phyloP scores from a whole-genome alignment of 1,140 invertebrate species.

The Drosophila repletoides region DNA sequence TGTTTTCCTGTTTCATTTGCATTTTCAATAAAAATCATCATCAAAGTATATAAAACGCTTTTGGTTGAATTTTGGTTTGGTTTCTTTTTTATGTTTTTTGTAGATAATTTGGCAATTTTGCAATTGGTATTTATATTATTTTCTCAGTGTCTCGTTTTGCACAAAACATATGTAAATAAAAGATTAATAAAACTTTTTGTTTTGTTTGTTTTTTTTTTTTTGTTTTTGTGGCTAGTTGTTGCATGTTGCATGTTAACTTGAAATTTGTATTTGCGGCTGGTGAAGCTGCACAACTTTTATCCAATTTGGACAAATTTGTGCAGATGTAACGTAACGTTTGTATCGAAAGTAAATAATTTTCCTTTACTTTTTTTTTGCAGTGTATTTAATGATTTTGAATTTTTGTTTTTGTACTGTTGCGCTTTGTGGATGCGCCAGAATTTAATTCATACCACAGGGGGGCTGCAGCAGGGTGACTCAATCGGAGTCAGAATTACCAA shows the following conservation, averaged over 20 bases:
- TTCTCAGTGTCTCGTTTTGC: constrained; percentile 9
- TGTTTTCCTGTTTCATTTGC: constrained; percentile 40
- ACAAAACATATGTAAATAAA: constrained; percentile 44
- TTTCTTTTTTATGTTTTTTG: background rate
- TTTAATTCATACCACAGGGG: background rate
- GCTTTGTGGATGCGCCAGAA: constrained; percentile 18
- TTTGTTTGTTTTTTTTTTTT: constrained; percentile 27
- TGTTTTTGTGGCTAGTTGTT: constrained; percentile 9
- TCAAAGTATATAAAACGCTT: constrained; percentile 39
- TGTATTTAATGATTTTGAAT: background rate
- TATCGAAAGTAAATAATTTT: background rate
- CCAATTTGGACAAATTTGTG: constrained; percentile 26
- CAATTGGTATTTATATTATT: constrained; percentile 1
- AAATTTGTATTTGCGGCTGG: constrained; percentile 21
- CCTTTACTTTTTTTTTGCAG: constrained; percentile 18
- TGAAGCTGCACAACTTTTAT: constrained; percentile 25
- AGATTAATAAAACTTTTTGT: constrained; percentile 41
- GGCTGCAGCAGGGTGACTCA: no score
- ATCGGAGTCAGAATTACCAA: no score
- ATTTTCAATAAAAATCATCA: constrained; percentile 30
- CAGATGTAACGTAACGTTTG: constrained; percentile 17
- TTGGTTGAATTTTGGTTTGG: constrained; percentile 22
- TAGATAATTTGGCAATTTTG: constrained; percentile 23
- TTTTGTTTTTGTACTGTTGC: constrained; percentile 1
- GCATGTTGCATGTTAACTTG: constrained; percentile 17